Conservation (phyloP, 2,113 vertebrate species). For the Holacanthus passer region DNA sequence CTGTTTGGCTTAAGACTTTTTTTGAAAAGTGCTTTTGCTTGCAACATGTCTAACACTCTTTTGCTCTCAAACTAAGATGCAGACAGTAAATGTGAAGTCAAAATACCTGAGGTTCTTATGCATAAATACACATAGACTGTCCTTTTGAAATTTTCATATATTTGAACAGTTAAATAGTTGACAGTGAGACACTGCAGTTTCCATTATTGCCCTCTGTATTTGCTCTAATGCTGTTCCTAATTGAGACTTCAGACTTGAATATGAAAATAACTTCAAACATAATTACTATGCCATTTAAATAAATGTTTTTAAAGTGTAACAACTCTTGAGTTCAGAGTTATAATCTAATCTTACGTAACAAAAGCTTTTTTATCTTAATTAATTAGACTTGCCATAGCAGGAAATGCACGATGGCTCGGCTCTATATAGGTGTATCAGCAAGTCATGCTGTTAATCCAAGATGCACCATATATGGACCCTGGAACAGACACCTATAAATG, state of each 20-base stretch:
- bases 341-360: background rate
- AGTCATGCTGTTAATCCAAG: too few relatives aligned
- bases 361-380: background rate
- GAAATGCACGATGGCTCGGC: background rate
- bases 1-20: too few relatives aligned
- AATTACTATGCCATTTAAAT: background rate
- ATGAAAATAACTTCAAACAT: background rate
- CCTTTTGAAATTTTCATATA: too few relatives aligned
- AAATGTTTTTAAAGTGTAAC: background rate
- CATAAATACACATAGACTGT: background rate
- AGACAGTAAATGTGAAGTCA: too few relatives aligned
- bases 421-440: too few relatives aligned
- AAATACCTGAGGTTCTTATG: background rate
- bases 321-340: background rate
- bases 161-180: background rate
- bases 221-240: background rate
- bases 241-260: background rate
- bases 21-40: too few relatives aligned
- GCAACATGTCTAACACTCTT: too few relatives aligned
- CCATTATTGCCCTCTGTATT: too few relatives aligned
- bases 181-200: background rate
- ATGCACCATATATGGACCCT: too few relatives aligned
- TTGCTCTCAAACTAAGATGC: too few relatives aligned
- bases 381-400: background rate
- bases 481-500: background rate